Evolutionary conservation across 2,797 vertebrate genomes (phyloP).

Genomic region (Simalia tracyae): DNA sequence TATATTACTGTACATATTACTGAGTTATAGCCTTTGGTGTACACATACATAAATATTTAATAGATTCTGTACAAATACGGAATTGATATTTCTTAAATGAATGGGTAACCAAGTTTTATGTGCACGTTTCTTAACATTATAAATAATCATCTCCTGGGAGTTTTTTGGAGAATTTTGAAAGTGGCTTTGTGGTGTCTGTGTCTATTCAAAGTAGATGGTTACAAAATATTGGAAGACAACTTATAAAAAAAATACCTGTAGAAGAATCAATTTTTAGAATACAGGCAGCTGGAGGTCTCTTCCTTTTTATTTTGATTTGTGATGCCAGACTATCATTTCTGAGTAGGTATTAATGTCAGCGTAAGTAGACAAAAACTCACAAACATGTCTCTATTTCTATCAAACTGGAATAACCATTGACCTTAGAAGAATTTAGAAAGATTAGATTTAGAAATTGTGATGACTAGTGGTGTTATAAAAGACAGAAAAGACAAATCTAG

Average conservation of each 20-base stretch:
- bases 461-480: slow-evolving; percentile 5
- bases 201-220: background rate
- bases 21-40: too few relatives aligned
- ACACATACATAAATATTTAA: too few relatives aligned
- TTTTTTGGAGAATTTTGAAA: background rate
- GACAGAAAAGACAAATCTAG: slow-evolving; percentile 8
- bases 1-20: too few relatives aligned
- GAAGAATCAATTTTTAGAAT: background rate
- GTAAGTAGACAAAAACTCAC: background rate
- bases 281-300: background rate
- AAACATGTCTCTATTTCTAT: slow-evolving; percentile 3
- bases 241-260: background rate
- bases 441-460: slow-evolving; percentile 13
- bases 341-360: background rate
- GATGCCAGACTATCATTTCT: background rate
- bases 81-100: too few relatives aligned
- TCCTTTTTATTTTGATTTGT: background rate
- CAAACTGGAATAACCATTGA: slow-evolving; percentile 19
- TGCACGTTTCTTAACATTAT: too few relatives aligned
- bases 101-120: too few relatives aligned
- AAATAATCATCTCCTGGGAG: too few relatives aligned
- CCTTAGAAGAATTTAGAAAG: slow-evolving; percentile 19
- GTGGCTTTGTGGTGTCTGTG: background rate
- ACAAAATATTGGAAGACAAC: background rate
- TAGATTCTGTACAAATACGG: too few relatives aligned